These are phyloP conservation scores for Siderastrea radians DNA, from an alignment of 92 coral and sea anemone genomes.

Conservation along the genomic window DNA sequence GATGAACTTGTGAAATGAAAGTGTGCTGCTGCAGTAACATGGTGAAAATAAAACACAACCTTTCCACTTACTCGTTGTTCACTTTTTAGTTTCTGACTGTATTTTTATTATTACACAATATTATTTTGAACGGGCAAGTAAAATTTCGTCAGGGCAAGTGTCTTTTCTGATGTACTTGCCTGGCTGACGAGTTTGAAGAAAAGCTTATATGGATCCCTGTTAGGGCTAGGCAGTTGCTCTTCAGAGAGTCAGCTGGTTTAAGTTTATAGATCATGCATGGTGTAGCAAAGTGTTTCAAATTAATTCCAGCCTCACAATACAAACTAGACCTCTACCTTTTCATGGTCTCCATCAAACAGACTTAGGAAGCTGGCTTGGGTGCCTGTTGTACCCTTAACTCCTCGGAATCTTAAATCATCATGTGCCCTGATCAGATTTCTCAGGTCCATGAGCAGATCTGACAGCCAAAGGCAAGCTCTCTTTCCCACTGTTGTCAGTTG, in stretches of 20 bases:
- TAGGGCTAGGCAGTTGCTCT: too few species aligned
- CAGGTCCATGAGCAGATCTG: conserved; percentile 94
- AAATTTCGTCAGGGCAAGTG: too few species aligned
- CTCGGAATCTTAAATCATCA: conserved; percentile 88
- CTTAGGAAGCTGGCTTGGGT: conserved; percentile 98
- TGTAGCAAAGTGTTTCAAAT: neutral
- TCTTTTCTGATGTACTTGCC: too few species aligned
- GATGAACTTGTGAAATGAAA: too few species aligned
- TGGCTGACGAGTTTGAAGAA: too few species aligned
- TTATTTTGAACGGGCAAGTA: too few species aligned
- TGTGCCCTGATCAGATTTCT: conserved; percentile 83
- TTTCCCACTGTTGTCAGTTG: conserved; percentile 98
- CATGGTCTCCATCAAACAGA: conserved; percentile 96
- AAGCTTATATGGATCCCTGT: too few species aligned
- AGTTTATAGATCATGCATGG: neutral
- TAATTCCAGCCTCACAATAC: neutral
- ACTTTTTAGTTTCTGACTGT: too few species aligned
- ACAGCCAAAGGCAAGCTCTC: conserved; percentile 97
- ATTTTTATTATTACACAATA: too few species aligned
- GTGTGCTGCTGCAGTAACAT: too few species aligned
- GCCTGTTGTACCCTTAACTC: conserved; percentile 99
- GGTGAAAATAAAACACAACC: too few species aligned
- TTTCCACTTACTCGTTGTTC: too few species aligned
- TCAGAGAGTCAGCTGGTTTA: neutral
- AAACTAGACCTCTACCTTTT: conserved; percentile 66